phyloP scores from a whole-genome alignment of 2,888 invertebrate genomes.

The Portevinia maculata region DNA sequence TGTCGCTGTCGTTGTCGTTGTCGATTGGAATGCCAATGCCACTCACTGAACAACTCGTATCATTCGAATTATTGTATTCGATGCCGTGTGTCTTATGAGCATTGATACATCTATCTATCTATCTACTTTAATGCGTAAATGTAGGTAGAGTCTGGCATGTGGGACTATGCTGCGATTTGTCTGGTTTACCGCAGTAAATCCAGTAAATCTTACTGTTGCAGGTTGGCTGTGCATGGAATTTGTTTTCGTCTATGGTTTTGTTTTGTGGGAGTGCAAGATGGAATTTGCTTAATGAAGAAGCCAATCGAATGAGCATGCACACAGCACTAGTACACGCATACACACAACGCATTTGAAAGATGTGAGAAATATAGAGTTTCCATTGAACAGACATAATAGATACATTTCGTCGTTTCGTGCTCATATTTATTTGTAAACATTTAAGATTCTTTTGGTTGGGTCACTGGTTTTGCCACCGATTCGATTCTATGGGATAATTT shows the following conservation, averaged over 20 bases:
- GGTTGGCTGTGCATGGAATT: neutral
- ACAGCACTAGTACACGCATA: slow-evolving; percentile 18
- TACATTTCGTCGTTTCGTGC: too few species aligned
- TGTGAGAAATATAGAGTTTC: too few species aligned
- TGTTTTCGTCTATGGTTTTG: neutral
- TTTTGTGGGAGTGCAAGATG: slow-evolving; percentile 15
- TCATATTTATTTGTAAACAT: neutral
- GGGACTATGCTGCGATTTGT: neutral
- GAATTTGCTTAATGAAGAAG: slow-evolving; percentile 15
- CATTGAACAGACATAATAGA: too few species aligned
- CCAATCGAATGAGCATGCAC: neutral
- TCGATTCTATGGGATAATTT: too few species aligned
- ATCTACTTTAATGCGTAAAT: neutral
- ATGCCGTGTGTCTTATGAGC: slow-evolving; percentile 9
- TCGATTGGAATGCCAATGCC: slow-evolving; percentile 35
- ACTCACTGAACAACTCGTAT: slow-evolving; percentile 25
- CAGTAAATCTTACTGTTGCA: slow-evolving; percentile 5
- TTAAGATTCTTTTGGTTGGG: slow-evolving; percentile 12
- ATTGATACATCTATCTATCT: slow-evolving; percentile 9
- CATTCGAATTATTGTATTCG: neutral
- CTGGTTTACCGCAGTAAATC: slow-evolving; percentile 7
- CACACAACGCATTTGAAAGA: neutral
- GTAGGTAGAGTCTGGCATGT: neutral
- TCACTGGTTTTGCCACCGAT: neutral
- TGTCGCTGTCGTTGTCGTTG: too few species aligned